A percentile compares a stretch with the other conserved stretches of the same genome.
Evolutionary conservation across 2,113 vertebrate genomes (phyloP).

Genomic region (Australoheros scitulus): DNA sequence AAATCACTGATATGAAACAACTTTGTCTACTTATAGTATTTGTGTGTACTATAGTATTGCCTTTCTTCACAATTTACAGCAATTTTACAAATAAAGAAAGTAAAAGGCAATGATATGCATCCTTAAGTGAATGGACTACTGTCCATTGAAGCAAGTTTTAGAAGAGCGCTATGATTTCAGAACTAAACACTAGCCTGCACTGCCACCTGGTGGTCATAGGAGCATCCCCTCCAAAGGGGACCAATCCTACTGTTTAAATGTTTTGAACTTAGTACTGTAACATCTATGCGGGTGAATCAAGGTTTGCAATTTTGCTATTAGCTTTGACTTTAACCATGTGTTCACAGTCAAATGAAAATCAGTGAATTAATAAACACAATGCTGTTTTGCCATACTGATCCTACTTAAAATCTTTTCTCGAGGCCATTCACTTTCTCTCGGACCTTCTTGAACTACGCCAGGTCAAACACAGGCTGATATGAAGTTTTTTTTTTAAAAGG

Average conservation of each 20-base stretch:
- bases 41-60: background rate
- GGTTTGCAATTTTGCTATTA: background rate
- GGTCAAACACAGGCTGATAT: too few relatives aligned
- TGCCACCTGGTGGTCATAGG: constrained; percentile 59
- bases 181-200: constrained; percentile 21
- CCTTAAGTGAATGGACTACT: background rate
- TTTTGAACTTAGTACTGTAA: background rate
- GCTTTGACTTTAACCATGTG: background rate
- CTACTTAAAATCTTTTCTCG: too few relatives aligned
- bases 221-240: background rate
- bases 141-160: background rate
- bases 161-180: background rate
- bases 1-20: background rate
- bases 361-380: background rate
- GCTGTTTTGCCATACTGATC: background rate
- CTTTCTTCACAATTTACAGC: background rate
- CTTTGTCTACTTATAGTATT: background rate
- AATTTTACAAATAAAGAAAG: background rate
- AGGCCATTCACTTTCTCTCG: background rate
- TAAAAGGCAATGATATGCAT: background rate
- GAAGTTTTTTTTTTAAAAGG: too few relatives aligned
- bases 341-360: background rate
- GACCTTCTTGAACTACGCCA: background rate
- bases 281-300: background rate
- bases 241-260: background rate